These are phyloP conservation scores for Lithobates sylvaticus DNA, from an alignment of 2,797 vertebrate species.

Conservation along the genomic window DNA sequence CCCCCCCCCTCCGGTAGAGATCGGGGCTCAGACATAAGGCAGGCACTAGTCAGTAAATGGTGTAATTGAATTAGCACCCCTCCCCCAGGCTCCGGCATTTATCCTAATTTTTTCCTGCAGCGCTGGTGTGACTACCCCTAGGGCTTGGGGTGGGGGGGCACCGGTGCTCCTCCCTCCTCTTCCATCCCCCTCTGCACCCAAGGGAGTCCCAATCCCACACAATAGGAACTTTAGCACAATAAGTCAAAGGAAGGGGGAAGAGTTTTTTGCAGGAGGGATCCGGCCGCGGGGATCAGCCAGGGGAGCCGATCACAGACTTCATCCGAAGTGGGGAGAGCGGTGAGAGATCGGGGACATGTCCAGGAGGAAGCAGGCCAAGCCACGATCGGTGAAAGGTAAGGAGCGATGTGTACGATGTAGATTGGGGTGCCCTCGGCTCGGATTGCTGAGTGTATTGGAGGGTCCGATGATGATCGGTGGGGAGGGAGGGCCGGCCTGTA, in stretches of 20 bases:
- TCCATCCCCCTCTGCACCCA: constrained; percentile 54
- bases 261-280: constrained; percentile 29
- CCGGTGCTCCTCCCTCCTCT: constrained; percentile 40
- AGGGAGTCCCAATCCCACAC: constrained; percentile 59
- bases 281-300: constrained; percentile 24
- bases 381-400: constrained; percentile 98
- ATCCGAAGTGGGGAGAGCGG: background rate
- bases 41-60: background rate
- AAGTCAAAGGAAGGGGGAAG: constrained; percentile 45
- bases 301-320: background rate
- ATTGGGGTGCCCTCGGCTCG: too few relatives aligned
- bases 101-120: constrained; percentile 34
- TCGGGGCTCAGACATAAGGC: too few relatives aligned
- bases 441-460: too few relatives aligned
- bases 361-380: constrained; percentile 97
- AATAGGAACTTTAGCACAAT: constrained; percentile 63
- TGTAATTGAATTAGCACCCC: constrained; percentile 26
- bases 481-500: constrained; percentile 20
- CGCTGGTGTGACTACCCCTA: constrained; percentile 53
- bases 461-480: background rate
- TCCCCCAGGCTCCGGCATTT: constrained; percentile 37
- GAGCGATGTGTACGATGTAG: too few relatives aligned
- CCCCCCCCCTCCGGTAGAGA: too few relatives aligned
- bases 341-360: constrained; percentile 86
- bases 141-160: constrained; percentile 54